A percentile compares a stretch with the other conserved stretches of the same genome.
Conservation (phyloP, 2,888 invertebrate species). For the Amorpha juglandis region DNA sequence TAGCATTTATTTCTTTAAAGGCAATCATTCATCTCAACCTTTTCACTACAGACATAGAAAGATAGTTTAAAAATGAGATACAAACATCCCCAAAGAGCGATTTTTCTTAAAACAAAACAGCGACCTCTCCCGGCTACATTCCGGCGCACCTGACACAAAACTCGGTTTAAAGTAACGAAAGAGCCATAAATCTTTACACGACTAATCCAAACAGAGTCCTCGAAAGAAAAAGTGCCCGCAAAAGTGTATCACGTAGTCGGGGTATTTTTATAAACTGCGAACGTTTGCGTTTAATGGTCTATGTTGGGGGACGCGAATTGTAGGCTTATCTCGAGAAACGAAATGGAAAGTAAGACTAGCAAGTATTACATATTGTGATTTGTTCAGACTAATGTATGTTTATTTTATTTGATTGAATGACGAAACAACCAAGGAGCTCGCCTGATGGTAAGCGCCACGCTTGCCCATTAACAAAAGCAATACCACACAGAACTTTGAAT, state of each 20-base stretch:
- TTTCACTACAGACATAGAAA: background rate
- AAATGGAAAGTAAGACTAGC: slow-evolving; percentile 42
- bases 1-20: no score
- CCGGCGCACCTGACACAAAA: slow-evolving; percentile 48
- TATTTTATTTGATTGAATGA: no score
- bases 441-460: no score
- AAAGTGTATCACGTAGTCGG: slow-evolving; percentile 54
- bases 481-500: no score
- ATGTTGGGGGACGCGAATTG: slow-evolving; percentile 42
- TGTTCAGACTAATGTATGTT: slow-evolving; percentile 23
- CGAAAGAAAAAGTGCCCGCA: slow-evolving; percentile 48
- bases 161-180: slow-evolving; percentile 40
- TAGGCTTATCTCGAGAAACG: slow-evolving; percentile 42
- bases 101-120: slow-evolving; percentile 5
- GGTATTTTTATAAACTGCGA: slow-evolving; percentile 63
- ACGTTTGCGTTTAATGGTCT: slow-evolving; percentile 57
- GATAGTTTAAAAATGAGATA: slow-evolving; percentile 16
- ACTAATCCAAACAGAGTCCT: slow-evolving; percentile 58
- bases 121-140: slow-evolving; percentile 37
- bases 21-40: no score
- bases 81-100: slow-evolving; percentile 25
- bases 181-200: slow-evolving; percentile 61
- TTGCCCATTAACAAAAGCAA: no score
- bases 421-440: no score
- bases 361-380: slow-evolving; percentile 24